Evolutionary conservation across 2,113 vertebrate species (phyloP).

Genomic region (Ammodytes marinus): DNA sequence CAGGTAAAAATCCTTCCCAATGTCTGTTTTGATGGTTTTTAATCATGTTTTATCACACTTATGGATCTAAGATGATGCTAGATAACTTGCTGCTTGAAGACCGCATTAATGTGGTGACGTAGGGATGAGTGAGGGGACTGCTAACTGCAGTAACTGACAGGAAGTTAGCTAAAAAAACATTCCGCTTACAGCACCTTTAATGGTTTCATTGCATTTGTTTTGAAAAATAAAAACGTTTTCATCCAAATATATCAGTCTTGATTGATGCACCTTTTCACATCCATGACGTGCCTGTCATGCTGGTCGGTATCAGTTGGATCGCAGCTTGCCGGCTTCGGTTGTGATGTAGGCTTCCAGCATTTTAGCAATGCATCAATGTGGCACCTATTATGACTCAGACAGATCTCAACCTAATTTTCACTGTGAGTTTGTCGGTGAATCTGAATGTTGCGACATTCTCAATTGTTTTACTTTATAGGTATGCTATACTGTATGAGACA

Average conservation of each 20-base stretch:
- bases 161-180: too few species aligned
- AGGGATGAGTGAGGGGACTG: too few species aligned
- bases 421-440: not conserved
- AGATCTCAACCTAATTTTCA: too few species aligned
- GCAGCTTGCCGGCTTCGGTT: not conserved
- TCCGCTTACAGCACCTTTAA: too few species aligned
- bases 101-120: too few species aligned
- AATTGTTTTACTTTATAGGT: not conserved
- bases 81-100: too few species aligned
- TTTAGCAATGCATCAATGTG: not conserved
- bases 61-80: too few species aligned
- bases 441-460: not conserved
- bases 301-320: not conserved
- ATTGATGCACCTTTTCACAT: not conserved
- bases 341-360: not conserved
- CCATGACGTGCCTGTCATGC: not conserved
- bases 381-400: not conserved
- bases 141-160: too few species aligned
- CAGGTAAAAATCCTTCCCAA: too few species aligned
- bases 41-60: too few species aligned
- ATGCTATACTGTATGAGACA: slow-evolving; percentile 3
- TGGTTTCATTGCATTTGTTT: too few species aligned
- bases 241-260: not conserved
- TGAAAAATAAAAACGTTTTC: not conserved
- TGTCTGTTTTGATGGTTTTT: too few species aligned